Evolutionary conservation across 1,140 invertebrate species (phyloP), one percentile per base, ranked within the genome.

Genomic region (Ruditapes philippinarum): DNA sequence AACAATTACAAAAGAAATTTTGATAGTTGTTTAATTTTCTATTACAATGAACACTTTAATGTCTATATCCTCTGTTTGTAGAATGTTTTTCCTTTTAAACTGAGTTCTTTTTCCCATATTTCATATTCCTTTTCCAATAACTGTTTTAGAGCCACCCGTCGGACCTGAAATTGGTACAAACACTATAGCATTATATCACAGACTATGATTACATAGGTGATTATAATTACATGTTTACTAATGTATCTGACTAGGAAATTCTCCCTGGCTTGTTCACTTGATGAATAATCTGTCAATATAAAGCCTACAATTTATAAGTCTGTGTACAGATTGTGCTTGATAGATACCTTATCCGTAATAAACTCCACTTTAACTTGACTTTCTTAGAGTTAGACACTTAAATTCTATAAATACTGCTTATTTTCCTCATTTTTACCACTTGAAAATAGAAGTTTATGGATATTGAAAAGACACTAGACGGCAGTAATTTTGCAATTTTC

Each of bases 41-140:
- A 45, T 45, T 45, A n/a, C n/a, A 45, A 45, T 73, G 36, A 45
- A 38, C 74, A 81, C 36, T n/a, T n/a, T n/a, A n/a, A 19, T 14
- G n/a, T 45, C 40, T 76, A 93, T 60, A 93, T 91, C 65, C 93
- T 90, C 49, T 93, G 93, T 62, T 90, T 92, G 89, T 92, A 92
- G 89, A 92, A 92, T 65, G 93, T 93, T 74, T 93, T 93, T 7
- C 93, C 93, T 70, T 80, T 73, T 38, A 91, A 49, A 33, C 84
- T 68, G 11, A 93, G 91, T 88, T 93, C 93, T 33, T 91, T 76
- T 68, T 91, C 88, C 88, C 91, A 93, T 42, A 88, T 81, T 33
- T 89, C 92, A 33, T 57, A 83, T 25, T 93, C 93, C 42, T 89
- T 89, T 84, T 90, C 89, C 36, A 92, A 79, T 40, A 87, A 78